Conservation (phyloP, 2,113 vertebrate species). For the Panthera leo region DNA sequence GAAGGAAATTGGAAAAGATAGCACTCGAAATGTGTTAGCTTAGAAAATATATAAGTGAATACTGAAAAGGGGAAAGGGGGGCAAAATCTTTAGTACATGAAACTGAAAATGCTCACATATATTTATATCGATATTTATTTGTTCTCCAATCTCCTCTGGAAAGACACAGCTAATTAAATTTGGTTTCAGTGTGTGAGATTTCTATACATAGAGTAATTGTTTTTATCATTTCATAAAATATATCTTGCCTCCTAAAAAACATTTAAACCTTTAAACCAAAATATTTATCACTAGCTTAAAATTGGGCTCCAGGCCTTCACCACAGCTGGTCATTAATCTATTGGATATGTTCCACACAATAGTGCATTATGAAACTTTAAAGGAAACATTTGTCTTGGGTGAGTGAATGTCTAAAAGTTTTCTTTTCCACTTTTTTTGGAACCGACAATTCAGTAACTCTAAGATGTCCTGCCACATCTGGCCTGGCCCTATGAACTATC, state of each 20-base stretch:
- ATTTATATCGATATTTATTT: conserved; percentile 19
- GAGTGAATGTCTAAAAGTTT: conserved; percentile 22
- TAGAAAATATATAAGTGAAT: conserved; percentile 12
- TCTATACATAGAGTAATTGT: conserved; percentile 58
- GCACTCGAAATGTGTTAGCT: background rate
- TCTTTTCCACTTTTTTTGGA: background rate
- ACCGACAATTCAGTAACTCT: background rate
- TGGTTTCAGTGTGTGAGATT: conserved; percentile 37
- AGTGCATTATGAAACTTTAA: conserved; percentile 61
- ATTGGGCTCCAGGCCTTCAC: conserved; percentile 58
- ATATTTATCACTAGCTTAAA: conserved; percentile 75
- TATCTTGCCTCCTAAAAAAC: conserved; percentile 65
- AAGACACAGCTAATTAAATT: conserved; percentile 69
- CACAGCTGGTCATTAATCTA: conserved; percentile 73
- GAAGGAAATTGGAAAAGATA: conserved; percentile 44
- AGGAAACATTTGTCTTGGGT: conserved; percentile 62
- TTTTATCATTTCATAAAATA: conserved; percentile 72
- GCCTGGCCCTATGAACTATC: background rate
- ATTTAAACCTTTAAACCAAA: conserved; percentile 71
- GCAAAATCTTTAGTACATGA: background rate
- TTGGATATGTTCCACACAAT: conserved; percentile 45
- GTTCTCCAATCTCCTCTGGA: conserved; percentile 41
- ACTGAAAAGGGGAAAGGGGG: background rate
- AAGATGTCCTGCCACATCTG: background rate
- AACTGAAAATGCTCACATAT: background rate